Conservation (phyloP, 1,140 invertebrate genomes). For the Drosophila sproati region DNA sequence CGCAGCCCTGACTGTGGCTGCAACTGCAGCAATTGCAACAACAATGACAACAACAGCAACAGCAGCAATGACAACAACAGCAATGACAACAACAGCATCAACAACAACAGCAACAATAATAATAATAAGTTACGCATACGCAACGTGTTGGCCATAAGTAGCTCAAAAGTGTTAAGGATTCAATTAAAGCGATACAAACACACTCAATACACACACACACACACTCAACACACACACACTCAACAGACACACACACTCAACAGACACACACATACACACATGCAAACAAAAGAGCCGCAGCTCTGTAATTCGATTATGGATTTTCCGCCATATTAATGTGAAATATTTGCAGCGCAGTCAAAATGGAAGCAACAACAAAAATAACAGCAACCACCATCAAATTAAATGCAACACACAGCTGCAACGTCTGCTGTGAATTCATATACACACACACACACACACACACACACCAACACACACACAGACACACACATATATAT, state of each 20-base stretch:
- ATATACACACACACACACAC: slow-evolving; percentile 30
- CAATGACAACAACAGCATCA: slow-evolving; percentile 36
- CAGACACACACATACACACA: slow-evolving; percentile 31
- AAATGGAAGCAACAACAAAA: slow-evolving; percentile 60
- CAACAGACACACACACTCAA: slow-evolving; percentile 23
- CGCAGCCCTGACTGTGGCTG: slow-evolving; percentile 35
- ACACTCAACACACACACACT: slow-evolving; percentile 17
- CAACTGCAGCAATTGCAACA: slow-evolving; percentile 43
- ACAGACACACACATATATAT: slow-evolving; percentile 1
- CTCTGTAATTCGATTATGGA: slow-evolving; percentile 81
- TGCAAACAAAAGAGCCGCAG: slow-evolving; percentile 76
- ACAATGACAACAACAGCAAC: slow-evolving; percentile 38
- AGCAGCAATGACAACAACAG: slow-evolving; percentile 59
- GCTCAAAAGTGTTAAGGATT: slow-evolving; percentile 83
- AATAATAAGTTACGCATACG: slow-evolving; percentile 79
- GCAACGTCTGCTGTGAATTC: slow-evolving; percentile 29
- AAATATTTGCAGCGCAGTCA: slow-evolving; percentile 78
- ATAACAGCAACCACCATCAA: slow-evolving; percentile 23
- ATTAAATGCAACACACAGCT: slow-evolving; percentile 7
- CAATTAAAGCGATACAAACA: slow-evolving; percentile 81
- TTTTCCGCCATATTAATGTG: slow-evolving; percentile 82
- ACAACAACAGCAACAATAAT: slow-evolving; percentile 49
- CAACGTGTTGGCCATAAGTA: slow-evolving; percentile 80
- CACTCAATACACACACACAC: slow-evolving; percentile 31
- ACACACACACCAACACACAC: slow-evolving; percentile 7